A percentile compares a stretch with the other conserved stretches of the same genome.
These are phyloP conservation scores for Mus caroli DNA, from an alignment of 2,797 vertebrate genomes.

Conservation along the genomic window DNA sequence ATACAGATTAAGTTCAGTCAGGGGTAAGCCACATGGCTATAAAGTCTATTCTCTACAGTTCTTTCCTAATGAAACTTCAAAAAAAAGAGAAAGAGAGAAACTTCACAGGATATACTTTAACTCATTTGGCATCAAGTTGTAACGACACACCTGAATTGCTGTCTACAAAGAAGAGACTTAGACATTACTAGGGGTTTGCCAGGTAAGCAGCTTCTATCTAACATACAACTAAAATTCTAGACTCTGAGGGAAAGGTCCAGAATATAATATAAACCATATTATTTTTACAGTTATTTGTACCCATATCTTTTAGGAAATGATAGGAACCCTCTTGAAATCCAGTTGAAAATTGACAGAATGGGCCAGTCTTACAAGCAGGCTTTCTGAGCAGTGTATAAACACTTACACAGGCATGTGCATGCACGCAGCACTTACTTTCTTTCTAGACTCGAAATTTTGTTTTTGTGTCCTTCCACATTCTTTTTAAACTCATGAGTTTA, in stretches of 20 bases:
- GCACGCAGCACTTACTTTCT: background rate
- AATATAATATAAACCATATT: constrained; percentile 32
- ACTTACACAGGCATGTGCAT: background rate
- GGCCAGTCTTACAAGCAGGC: background rate
- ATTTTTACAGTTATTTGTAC: constrained; percentile 16
- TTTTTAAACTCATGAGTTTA: constrained; percentile 21
- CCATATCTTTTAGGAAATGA: constrained; percentile 3
- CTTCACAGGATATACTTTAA: constrained; percentile 6
- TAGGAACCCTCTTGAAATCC: constrained; percentile 40
- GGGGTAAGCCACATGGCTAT: background rate
- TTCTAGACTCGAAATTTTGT: constrained; percentile 45
- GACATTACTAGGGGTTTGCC: background rate
- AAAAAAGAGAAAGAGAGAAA: background rate
- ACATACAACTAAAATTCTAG: constrained; percentile 37
- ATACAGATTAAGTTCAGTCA: constrained; percentile 10
- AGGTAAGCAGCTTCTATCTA: background rate
- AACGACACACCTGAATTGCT: background rate
- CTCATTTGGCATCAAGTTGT: constrained; percentile 4
- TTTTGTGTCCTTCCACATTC: constrained; percentile 39
- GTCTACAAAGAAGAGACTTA: background rate
- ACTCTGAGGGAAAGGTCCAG: constrained; percentile 7
- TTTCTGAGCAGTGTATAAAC: background rate
- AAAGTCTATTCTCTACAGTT: background rate
- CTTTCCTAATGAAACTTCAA: background rate
- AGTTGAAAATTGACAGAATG: constrained; percentile 20